Evolutionary conservation across 2,113 vertebrate species (phyloP), one percentile per base, ranked within the genome.

Genomic region (Neotoma lepida): DNA sequence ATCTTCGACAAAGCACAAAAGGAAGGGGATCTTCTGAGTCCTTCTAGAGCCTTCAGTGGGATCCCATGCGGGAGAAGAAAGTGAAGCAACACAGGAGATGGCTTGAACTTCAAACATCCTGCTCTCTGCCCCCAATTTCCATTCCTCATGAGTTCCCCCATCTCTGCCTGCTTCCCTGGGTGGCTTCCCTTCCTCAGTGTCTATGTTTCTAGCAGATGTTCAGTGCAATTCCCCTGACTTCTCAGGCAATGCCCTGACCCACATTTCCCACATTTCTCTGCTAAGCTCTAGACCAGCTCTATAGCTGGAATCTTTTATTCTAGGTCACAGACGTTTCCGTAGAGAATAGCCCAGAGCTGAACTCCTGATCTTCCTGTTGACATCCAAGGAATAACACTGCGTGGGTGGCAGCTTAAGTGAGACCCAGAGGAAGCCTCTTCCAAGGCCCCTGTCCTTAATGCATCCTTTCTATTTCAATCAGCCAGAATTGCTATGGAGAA

Each of bases 1-100:
- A 10, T 39, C 17, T 46, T 90, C 49, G 35, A 90, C 30, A 70
- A 82, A 84, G 81, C 6, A 66, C 46, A 73, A 77, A 91, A 88
- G 15, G 10, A 41, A 33, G 9, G 44, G 18, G 44, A 54, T 13
- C 6, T 44, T 13, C 58, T 64, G 22, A 22, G 7, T 28, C 77
- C 64, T 74, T 56, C 41, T 6, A 4, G 8, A 9, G 7, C n/a
- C 33, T 66, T 44, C 22, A 26, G 30, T 24, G 8, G 2, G 17
- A 44, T 88, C 24, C 78, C 18, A 4, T 2, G 18, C 4, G 30
- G 41, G 12, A 73, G 18, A 73, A 28, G 74, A 24, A 87, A 9
- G 17, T 15, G 18, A 39, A 14, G 6, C 7, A 1, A 5, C 33
- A 7, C 1, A 6, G 28, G 3, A 4, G 13, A 46, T 18, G 20